phyloP scores from a whole-genome alignment of 2,113 vertebrate genomes.

The Vicugna pacos region DNA sequence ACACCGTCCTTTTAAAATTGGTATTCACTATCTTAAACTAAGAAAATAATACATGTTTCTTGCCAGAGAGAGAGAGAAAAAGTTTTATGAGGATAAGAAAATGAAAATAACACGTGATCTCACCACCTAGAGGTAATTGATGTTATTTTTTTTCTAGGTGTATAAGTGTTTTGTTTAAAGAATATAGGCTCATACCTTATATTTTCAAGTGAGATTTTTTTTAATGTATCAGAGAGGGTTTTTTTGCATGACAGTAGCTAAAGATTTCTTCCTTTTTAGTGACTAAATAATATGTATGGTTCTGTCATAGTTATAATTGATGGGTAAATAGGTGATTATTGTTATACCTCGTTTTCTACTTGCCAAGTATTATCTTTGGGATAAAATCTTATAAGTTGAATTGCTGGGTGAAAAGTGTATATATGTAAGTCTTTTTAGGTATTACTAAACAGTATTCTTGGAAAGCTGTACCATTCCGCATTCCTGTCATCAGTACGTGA shows the following conservation, averaged over 20 bases:
- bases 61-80: not conserved
- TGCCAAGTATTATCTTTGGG: not conserved
- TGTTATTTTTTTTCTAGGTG: not conserved
- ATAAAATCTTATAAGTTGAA: not conserved
- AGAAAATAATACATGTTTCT: not conserved
- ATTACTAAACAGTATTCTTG: not conserved
- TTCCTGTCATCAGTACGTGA: not conserved
- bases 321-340: conserved; percentile 20
- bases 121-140: not conserved
- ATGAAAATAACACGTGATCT: not conserved
- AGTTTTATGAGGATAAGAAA: not conserved
- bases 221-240: not conserved
- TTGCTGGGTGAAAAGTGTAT: not conserved
- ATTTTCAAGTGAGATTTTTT: conserved; percentile 22
- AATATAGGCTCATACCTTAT: not conserved
- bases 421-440: not conserved
- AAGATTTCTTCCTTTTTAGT: not conserved
- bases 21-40: conserved; percentile 27
- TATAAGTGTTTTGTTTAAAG: conserved; percentile 11
- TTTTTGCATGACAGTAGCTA: not conserved
- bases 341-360: conserved; percentile 19
- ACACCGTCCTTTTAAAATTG: not conserved
- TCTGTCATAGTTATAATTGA: conserved; percentile 13
- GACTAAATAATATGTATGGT: not conserved
- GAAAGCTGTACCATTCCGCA: not conserved